Evolutionary conservation across 2,113 vertebrate genomes (phyloP).

Genomic region (Pica pica): DNA sequence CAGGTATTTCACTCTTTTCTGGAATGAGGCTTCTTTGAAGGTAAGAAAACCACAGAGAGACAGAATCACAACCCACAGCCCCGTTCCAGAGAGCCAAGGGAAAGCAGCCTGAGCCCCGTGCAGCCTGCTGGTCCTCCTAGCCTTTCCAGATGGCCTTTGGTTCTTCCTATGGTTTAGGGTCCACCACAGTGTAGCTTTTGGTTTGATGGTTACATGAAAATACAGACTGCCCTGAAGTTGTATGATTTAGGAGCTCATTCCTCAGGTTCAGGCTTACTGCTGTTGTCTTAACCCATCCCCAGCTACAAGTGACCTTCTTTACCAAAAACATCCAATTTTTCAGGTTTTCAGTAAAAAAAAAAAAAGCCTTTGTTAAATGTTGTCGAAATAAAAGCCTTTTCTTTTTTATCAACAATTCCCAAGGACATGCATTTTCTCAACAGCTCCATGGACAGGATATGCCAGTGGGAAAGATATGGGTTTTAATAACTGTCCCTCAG

Average conservation of each 20-base stretch:
- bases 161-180: background rate
- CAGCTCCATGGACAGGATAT: background rate
- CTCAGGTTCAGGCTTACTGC: background rate
- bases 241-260: background rate
- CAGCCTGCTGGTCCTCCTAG: background rate
- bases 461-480: background rate
- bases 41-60: background rate
- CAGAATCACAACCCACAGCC: background rate
- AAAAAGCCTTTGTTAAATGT: background rate
- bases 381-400: background rate
- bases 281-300: background rate
- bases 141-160: background rate
- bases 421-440: background rate
- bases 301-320: background rate
- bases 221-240: accelerated
- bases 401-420: background rate
- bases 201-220: background rate
- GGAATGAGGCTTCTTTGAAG: background rate
- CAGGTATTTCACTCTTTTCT: background rate
- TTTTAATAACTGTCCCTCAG: background rate
- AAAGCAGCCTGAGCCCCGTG: background rate
- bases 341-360: background rate
- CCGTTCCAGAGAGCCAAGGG: background rate
- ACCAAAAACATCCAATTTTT: background rate
- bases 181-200: background rate